Evolutionary conservation across 37 sponge, comb jelly and placozoan genomes (phyloP).

Genomic region (Axinella damicornis): DNA sequence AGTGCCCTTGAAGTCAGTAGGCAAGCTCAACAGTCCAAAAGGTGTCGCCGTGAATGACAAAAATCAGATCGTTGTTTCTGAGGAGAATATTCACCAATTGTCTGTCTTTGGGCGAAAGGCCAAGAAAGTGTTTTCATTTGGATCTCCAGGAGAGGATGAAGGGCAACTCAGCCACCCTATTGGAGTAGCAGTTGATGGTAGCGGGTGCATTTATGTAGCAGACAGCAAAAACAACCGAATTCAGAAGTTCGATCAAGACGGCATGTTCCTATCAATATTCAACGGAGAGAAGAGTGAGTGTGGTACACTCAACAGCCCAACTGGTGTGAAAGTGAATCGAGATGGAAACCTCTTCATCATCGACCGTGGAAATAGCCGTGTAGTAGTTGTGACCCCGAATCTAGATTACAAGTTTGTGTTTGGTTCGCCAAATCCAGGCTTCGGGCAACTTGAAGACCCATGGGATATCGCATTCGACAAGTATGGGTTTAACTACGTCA

Average conservation of each 20-base stretch:
- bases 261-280: constrained; percentile 27
- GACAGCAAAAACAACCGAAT: constrained; percentile 71
- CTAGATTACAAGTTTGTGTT: constrained; percentile 29
- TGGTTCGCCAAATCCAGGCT: constrained; percentile 16
- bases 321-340: constrained; percentile 38
- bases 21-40: constrained; percentile 49
- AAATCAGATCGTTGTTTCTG: constrained; percentile 57
- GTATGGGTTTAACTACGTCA: constrained; percentile 43
- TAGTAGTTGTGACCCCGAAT: constrained; percentile 35
- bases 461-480: constrained; percentile 71
- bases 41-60: constrained; percentile 46
- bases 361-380: constrained; percentile 60
- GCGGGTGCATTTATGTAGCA: constrained; percentile 50
- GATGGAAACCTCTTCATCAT: constrained; percentile 50
- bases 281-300: constrained; percentile 15
- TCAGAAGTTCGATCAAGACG: constrained; percentile 56
- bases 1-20: constrained; percentile 43
- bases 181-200: constrained; percentile 53
- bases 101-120: constrained; percentile 43
- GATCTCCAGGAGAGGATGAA: constrained; percentile 30
- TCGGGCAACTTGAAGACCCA: constrained; percentile 40
- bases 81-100: constrained; percentile 48
- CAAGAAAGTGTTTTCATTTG: constrained; percentile 42
- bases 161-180: constrained; percentile 50
- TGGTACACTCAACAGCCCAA: constrained; percentile 39